These are phyloP conservation scores for Isotomurus palustris DNA, from an alignment of 2,888 invertebrate genomes.

Conservation along the genomic window DNA sequence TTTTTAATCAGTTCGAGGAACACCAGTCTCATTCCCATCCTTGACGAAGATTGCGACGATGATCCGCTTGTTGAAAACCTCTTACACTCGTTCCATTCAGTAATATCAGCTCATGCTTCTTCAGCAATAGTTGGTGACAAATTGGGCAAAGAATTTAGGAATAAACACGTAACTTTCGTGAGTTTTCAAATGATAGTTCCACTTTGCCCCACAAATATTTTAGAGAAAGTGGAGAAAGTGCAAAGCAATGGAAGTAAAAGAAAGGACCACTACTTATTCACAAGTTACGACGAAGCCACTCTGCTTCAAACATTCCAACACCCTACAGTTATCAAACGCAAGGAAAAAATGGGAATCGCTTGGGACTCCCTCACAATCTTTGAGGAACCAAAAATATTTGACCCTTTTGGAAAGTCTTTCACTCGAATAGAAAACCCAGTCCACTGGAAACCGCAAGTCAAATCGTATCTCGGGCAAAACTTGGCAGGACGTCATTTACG, in stretches of 20 bases:
- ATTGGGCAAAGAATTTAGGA: too few species aligned
- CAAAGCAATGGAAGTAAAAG: background rate
- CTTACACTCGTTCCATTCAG: too few species aligned
- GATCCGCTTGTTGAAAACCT: too few species aligned
- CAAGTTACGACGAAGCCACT: background rate
- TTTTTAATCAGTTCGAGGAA: too few species aligned
- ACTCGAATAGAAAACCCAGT: background rate
- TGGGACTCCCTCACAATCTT: background rate
- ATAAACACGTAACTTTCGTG: too few species aligned
- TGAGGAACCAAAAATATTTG: background rate
- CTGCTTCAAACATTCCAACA: background rate
- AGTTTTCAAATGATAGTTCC: too few species aligned
- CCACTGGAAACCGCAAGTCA: background rate
- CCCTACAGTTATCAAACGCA: background rate
- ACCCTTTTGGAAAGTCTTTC: background rate
- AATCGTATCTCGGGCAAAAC: background rate
- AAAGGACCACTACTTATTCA: slow-evolving; percentile 1
- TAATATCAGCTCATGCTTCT: too few species aligned
- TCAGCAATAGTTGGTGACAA: too few species aligned
- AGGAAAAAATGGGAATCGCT: slow-evolving; percentile 2
- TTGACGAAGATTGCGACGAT: too few species aligned
- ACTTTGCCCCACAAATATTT: too few species aligned
- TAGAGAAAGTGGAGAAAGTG: background rate
- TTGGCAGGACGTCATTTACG: slow-evolving; percentile 8
- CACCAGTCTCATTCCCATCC: too few species aligned